Evolutionary conservation across 2,797 vertebrate genomes (phyloP).

Genomic region (Cirrhinus mrigala): DNA sequence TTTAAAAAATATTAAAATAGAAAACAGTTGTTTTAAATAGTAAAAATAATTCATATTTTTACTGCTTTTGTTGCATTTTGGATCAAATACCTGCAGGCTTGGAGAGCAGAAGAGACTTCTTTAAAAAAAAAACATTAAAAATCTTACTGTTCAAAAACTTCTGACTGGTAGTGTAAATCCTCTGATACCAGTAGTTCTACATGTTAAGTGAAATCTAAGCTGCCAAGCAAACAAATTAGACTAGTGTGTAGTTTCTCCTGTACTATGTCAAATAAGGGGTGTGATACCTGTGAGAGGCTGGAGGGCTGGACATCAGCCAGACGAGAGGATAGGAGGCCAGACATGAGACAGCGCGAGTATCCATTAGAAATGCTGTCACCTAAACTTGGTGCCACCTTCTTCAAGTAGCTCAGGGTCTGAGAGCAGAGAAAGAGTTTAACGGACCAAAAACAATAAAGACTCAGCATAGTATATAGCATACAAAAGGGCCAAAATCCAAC

Average conservation of each 20-base stretch:
- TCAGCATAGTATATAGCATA: background rate
- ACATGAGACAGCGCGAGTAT: constrained; percentile 91
- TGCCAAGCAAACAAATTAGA: background rate
- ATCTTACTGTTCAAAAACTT: too few relatives aligned
- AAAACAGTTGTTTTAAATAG: too few relatives aligned
- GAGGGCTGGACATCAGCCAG: constrained; percentile 86
- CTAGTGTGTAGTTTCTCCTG: background rate
- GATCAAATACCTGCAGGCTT: too few relatives aligned
- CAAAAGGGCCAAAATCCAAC: constrained; percentile 68
- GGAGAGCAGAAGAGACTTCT: too few relatives aligned
- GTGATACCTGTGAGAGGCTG: constrained; percentile 80
- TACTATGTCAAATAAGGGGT: background rate
- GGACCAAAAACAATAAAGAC: background rate
- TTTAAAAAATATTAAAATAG: too few relatives aligned
- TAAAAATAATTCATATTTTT: too few relatives aligned
- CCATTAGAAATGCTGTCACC: constrained; percentile 86
- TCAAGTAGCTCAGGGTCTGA: constrained; percentile 92
- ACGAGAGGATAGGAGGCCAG: constrained; percentile 91
- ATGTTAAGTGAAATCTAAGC: background rate
- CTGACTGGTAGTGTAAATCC: background rate
- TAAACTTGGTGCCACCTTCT: constrained; percentile 87
- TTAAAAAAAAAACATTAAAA: too few relatives aligned
- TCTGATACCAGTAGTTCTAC: background rate
- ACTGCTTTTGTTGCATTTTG: too few relatives aligned
- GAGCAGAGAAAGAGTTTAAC: constrained; percentile 53